A percentile compares a stretch with the other conserved stretches of the same genome.
These are phyloP conservation scores for Elegia similella DNA, from an alignment of 2,888 invertebrate species.

Conservation along the genomic window DNA sequence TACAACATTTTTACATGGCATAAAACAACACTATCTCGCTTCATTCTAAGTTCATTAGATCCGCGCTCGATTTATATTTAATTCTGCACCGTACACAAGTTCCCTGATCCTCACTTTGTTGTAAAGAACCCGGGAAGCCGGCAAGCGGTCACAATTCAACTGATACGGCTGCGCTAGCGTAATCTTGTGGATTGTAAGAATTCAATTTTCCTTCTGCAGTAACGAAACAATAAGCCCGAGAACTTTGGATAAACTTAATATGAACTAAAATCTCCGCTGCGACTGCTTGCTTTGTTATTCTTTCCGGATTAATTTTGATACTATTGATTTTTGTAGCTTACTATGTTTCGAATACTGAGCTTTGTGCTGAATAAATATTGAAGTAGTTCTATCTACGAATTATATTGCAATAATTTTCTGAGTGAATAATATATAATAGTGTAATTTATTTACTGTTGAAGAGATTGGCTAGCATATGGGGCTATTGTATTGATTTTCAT, in stretches of 20 bases:
- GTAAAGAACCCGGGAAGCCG: constrained; percentile 1
- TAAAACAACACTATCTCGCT: background rate
- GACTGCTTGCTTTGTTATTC: constrained; percentile 17
- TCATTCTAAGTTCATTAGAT: constrained; percentile 4
- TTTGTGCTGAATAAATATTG: too few species aligned
- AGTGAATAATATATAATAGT: too few species aligned
- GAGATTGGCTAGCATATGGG: too few species aligned
- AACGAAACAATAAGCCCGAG: constrained; percentile 46
- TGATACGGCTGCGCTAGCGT: constrained; percentile 8
- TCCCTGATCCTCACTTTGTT: constrained; percentile 11
- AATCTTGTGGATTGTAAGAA: constrained; percentile 16
- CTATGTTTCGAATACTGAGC: background rate
- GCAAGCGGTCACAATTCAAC: constrained; percentile 13
- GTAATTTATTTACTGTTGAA: too few species aligned
- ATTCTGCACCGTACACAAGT: constrained; percentile 1
- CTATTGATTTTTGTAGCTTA: constrained; percentile 3
- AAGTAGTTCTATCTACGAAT: too few species aligned
- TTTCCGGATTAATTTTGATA: constrained; percentile 5
- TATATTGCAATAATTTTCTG: too few species aligned
- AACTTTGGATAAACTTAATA: constrained; percentile 36
- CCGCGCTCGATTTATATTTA: constrained; percentile 10
- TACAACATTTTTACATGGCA: background rate
- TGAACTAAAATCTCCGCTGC: constrained; percentile 28
- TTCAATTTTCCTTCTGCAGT: constrained; percentile 28
- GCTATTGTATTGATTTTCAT: too few species aligned